Evolutionary conservation across 2,888 invertebrate genomes (phyloP).

Genomic region (Standfussiana lucernea): DNA sequence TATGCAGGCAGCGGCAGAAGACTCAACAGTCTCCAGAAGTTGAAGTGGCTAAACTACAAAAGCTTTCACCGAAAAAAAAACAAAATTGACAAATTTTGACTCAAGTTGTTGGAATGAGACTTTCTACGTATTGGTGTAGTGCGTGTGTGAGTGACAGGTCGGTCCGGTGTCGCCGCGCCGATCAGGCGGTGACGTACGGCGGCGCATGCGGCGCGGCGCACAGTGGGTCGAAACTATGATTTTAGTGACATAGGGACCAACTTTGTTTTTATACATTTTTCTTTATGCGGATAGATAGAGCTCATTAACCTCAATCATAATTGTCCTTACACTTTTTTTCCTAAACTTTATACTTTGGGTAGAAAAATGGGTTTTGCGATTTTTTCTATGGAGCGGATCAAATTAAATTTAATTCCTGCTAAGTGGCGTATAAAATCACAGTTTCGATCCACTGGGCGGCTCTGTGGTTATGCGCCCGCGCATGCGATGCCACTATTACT

Average conservation of each 20-base stretch:
- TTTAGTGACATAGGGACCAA: too few relatives aligned
- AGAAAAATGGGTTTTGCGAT: too few relatives aligned
- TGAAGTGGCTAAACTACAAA: background rate
- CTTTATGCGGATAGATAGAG: too few relatives aligned
- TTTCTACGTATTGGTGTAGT: background rate
- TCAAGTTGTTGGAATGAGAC: background rate
- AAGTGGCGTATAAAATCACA: too few relatives aligned
- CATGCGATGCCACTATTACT: constrained; percentile 38
- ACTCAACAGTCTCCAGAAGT: background rate
- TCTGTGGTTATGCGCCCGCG: constrained; percentile 18
- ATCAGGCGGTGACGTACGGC: constrained; percentile 19
- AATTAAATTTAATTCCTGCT: too few relatives aligned
- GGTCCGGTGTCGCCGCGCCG: background rate
- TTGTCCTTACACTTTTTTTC: too few relatives aligned
- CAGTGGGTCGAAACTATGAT: too few relatives aligned
- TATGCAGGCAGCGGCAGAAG: background rate
- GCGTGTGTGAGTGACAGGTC: background rate
- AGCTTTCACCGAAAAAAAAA: background rate
- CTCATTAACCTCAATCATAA: too few relatives aligned
- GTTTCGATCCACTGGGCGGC: too few relatives aligned
- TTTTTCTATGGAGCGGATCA: too few relatives aligned
- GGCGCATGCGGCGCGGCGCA: constrained; percentile 6
- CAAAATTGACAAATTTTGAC: background rate
- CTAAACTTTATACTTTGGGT: too few relatives aligned
- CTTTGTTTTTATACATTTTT: too few relatives aligned